Evolutionary conservation across 2,888 invertebrate genomes (phyloP).

Genomic region (Drosophila mercatorum): DNA sequence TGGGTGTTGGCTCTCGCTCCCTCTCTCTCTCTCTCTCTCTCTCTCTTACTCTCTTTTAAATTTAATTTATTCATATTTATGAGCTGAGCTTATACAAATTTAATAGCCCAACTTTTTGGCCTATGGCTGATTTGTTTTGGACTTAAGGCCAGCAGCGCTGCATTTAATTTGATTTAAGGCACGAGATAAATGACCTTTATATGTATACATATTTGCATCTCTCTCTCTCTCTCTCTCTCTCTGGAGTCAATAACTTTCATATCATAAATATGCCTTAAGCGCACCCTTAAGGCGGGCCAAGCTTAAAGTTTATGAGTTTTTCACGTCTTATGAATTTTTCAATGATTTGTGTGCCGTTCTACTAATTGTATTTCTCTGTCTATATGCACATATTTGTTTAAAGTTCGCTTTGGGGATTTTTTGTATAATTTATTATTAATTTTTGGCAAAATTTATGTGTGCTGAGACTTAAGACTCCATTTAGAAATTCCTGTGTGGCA

Average conservation of each 20-base stretch:
- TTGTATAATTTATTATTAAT: constrained; percentile 12
- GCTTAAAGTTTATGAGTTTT: constrained; percentile 37
- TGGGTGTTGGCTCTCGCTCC: constrained; percentile 17
- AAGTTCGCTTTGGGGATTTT: not conserved
- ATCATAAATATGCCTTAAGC: constrained; percentile 55
- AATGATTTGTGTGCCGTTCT: constrained; percentile 49
- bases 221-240: not conserved
- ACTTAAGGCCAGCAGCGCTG: constrained; percentile 29
- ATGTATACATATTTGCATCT: not conserved
- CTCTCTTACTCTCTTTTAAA: constrained; percentile 23
- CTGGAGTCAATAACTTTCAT: constrained; percentile 41
- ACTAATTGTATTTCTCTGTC: constrained; percentile 33
- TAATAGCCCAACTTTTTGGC: constrained; percentile 39
- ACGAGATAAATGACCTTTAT: constrained; percentile 30
- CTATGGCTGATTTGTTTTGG: constrained; percentile 56
- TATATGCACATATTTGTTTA: not conserved
- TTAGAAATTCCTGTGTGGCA: not conserved
- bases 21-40: constrained; percentile 21
- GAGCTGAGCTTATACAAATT: constrained; percentile 42
- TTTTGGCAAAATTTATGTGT: constrained; percentile 12
- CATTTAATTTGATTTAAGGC: constrained; percentile 63
- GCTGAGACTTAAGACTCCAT: not conserved
- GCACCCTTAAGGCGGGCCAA: constrained; percentile 35
- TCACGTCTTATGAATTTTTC: constrained; percentile 35
- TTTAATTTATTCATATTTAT: constrained; percentile 67